Base-by-base conservation (phyloP, 2,888 invertebrate genomes). In the Diogma glabrata region DNA sequence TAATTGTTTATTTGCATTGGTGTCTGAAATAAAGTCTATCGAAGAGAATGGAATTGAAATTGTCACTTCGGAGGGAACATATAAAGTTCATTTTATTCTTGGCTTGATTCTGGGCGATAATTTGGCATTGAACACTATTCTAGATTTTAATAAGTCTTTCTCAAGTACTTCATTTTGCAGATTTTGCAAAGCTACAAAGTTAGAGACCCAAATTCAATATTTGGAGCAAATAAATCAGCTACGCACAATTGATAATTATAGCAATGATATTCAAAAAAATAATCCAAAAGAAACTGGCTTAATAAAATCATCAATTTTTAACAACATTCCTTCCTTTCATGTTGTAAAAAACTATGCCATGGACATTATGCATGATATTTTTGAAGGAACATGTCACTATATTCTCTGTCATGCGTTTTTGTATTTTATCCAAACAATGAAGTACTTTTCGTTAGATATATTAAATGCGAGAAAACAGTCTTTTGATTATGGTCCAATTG, bases 21-120 rank as follows among this genome's bases (percentile, higher is more conserved):
- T 61, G 28, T 45, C 54, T 26, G 58, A 59, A 54, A 51, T 60
- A 30, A 56, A 53, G 49, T 54, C 52, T 53, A 52, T 63, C 14
- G 58, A 59, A 53, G 52, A 51, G 49, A 47, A 54, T 47, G 62
- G 59, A 48, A 56, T 58, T 28, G 30, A 23, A 19, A 54, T 60
- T 47, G 51, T 52, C 28, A 51, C 53, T n/a, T 20, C 22, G n/a
- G 20, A 52, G 26, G 49, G 51, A 22, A 5, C 6, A 3, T 7
- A 12, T 40, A 40, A 40, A 40, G 20, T 40, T 4, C 19, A n/a
- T 12, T 40, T 40, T 10, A 40, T 19, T 20, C n/a, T 40, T 20
- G 40, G 40, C 3, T 5, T 38, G 2, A 17, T 38, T 16, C 19
- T 38, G 38, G 38, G 38, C 10, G 38, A 38, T 16, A 38, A 38